Base-by-base conservation (phyloP, 2,113 vertebrate genomes). In the Xenopus laevis region DNA sequence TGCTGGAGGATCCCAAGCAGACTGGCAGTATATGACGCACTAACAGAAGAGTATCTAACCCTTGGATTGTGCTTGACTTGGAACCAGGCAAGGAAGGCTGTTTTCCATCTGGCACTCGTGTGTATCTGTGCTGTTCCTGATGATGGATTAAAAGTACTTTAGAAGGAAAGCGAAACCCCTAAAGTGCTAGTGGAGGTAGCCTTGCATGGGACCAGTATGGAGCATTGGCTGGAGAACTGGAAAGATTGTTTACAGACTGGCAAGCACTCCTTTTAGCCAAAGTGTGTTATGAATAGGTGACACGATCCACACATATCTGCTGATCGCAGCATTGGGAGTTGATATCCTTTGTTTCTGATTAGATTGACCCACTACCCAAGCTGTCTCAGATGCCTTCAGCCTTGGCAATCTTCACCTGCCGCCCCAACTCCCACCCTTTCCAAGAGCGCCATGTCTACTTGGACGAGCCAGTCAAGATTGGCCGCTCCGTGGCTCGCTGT, bases 371-470 rank as follows among this genome's bases (percentile, higher is more conserved):
- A 52, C 91, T 91, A 85, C 87, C 83, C 80, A 93, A 94, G 89
- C 89, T 93, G 85, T 96, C 94, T 89, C 95, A 95, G 91, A 99
- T 99, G 97, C 97, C 97, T 94, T 98, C 97, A 87, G 95, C 97
- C 86, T 92, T 99, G 93, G 97, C 97, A 80, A 95, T 98, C 86
- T 99, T 99, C 87, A 94, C 96, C 87, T 99, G 97, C 92, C 96
- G 97, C 86, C 96, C 96, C 79, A 98, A 98, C 92, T 99, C 97
- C 58, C 97, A 99, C 83, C 96, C 97, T 2, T 99, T 99, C 93
- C 97, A 98, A 93, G 97, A 99, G 88, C 94, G 97, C 16, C 97
- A 99, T 95, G 97, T 99, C 79, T 98, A 98, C 91, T 93, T 99
- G 96, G 97, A 99, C 74, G 97, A 99, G 84, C 97, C 97, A 0